Percentiles rank a stretch among this genome's conserved stretches.
phyloP scores from a whole-genome alignment of 1,140 invertebrate genomes.

The Leucophenga varia region DNA sequence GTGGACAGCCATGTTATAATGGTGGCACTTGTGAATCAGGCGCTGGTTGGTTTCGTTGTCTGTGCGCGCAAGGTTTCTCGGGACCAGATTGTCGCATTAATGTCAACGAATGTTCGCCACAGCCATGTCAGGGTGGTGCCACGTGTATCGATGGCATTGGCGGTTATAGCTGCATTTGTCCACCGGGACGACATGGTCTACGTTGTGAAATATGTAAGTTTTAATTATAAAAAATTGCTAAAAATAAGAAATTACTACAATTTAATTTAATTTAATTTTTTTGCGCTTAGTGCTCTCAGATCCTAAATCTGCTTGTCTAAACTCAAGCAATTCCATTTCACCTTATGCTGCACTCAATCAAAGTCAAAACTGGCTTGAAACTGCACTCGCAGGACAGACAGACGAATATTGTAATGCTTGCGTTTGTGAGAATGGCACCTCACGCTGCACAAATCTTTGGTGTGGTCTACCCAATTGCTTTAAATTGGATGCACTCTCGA shows the following conservation, averaged over 20 bases:
- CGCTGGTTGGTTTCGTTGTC: slow-evolving; percentile 73
- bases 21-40: slow-evolving; percentile 81
- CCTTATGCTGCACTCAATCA: slow-evolving; percentile 46
- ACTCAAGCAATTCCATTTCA: slow-evolving; percentile 39
- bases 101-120: slow-evolving; percentile 74
- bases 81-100: slow-evolving; percentile 76
- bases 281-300: slow-evolving; percentile 44
- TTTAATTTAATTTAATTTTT: not conserved
- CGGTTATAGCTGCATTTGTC: slow-evolving; percentile 80
- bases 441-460: slow-evolving; percentile 82
- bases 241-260: too few relatives aligned
- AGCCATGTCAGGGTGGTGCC: slow-evolving; percentile 82
- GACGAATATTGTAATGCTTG: slow-evolving; percentile 81
- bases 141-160: slow-evolving; percentile 78
- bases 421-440: slow-evolving; percentile 71
- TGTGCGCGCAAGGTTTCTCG: slow-evolving; percentile 79
- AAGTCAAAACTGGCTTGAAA: slow-evolving; percentile 36
- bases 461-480: slow-evolving; percentile 80
- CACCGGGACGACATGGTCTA: slow-evolving; percentile 70
- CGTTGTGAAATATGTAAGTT: slow-evolving; percentile 64
- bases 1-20: slow-evolving; percentile 67
- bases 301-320: slow-evolving; percentile 47
- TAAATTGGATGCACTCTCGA: slow-evolving; percentile 57
- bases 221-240: not conserved
- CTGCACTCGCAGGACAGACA: slow-evolving; percentile 53